Evolutionary conservation across 2,797 vertebrate genomes (phyloP).

Genomic region (Pipistrellus pipistrellus): DNA sequence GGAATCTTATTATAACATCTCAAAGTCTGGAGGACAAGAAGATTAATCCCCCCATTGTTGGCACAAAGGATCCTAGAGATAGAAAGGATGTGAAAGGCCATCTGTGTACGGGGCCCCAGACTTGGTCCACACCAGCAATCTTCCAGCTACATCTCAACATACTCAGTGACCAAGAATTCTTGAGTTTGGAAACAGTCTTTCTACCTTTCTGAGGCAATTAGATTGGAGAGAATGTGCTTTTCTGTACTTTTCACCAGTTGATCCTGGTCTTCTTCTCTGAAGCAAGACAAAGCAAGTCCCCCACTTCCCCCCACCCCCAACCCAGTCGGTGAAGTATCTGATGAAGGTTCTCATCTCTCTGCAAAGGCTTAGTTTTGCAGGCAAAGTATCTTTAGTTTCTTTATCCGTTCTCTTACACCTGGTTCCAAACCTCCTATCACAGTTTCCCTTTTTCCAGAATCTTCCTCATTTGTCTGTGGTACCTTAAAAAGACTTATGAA

Average conservation of each 20-base stretch:
- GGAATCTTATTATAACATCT: not conserved
- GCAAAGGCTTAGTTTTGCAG: not conserved
- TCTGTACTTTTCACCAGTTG: not conserved
- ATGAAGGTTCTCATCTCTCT: not conserved
- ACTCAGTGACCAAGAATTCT: not conserved
- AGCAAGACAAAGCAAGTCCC: not conserved
- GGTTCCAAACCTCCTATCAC: not conserved
- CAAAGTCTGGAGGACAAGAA: not conserved
- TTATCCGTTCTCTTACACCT: not conserved
- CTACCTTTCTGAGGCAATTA: not conserved
- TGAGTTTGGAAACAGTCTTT: not conserved
- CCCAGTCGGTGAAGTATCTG: not conserved
- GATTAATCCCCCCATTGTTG: not conserved
- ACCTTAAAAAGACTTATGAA: not conserved
- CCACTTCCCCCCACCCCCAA: no score
- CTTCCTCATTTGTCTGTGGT: not conserved
- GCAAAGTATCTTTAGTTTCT: not conserved
- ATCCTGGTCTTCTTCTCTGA: not conserved
- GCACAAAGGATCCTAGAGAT: not conserved
- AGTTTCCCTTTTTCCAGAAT: not conserved
- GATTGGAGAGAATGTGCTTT: not conserved
- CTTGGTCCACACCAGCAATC: not conserved
- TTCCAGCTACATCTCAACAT: not conserved
- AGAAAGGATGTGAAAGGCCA: not conserved
- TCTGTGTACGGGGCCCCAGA: no score